Evolutionary conservation across 2,888 invertebrate species (phyloP).

Genomic region (Candidula unifasciata): DNA sequence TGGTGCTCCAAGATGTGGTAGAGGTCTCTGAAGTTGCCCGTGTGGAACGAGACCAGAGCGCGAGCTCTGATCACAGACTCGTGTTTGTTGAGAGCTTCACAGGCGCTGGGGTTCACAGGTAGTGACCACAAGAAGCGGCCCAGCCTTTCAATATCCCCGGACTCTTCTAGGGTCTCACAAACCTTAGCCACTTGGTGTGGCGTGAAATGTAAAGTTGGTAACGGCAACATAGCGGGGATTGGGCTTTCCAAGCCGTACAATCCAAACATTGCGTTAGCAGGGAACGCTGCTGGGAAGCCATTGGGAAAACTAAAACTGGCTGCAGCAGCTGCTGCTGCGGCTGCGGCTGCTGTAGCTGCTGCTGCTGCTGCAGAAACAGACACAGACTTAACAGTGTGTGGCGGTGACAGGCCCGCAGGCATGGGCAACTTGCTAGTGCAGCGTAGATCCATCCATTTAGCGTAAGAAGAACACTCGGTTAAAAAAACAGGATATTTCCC

Average conservation of each 20-base stretch:
- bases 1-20: conserved; percentile 93
- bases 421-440: conserved; percentile 52
- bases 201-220: conserved; percentile 75
- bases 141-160: conserved; percentile 82
- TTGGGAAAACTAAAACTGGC: conserved; percentile 41
- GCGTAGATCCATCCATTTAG: conserved; percentile 56
- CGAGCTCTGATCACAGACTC: conserved; percentile 91
- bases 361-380: conserved; percentile 39
- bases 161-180: conserved; percentile 78
- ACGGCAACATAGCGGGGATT: conserved; percentile 64
- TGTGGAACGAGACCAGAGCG: conserved; percentile 93
- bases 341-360: conserved; percentile 38
- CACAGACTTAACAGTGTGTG: conserved; percentile 28
- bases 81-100: conserved; percentile 87
- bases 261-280: conserved; percentile 53
- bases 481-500: background rate
- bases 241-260: conserved; percentile 57
- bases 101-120: conserved; percentile 90
- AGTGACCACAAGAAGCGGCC: conserved; percentile 92
- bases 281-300: conserved; percentile 31
- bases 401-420: conserved; percentile 47
- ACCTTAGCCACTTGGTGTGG: conserved; percentile 77
- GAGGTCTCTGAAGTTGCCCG: conserved; percentile 91
- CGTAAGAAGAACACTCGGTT: conserved; percentile 4
- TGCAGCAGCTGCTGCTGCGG: conserved; percentile 46